A percentile compares a stretch with the other conserved stretches of the same genome.
These are phyloP conservation scores for Natator depressus DNA, from an alignment of 2,113 vertebrate genomes.

Conservation along the genomic window DNA sequence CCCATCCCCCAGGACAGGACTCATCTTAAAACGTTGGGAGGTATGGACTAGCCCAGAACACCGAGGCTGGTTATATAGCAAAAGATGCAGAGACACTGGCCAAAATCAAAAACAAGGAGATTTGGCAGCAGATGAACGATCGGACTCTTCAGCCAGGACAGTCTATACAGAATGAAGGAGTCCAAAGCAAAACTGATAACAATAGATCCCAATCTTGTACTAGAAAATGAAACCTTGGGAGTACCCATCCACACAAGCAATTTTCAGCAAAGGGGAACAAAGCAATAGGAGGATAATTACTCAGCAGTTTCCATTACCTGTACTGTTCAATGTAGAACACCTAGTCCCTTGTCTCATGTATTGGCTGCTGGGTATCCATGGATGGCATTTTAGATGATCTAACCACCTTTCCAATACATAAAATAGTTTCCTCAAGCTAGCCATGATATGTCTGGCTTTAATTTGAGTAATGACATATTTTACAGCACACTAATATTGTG, in stretches of 20 bases:
- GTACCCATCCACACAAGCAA: background rate
- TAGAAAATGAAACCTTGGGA: background rate
- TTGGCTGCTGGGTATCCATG: background rate
- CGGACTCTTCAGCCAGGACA: background rate
- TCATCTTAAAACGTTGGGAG: background rate
- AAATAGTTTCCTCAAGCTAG: background rate
- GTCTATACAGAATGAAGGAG: background rate
- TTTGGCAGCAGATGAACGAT: conserved; percentile 28
- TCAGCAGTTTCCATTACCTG: background rate
- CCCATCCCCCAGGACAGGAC: background rate
- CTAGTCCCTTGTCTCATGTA: background rate
- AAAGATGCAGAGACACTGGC: conserved; percentile 38
- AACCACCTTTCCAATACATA: background rate
- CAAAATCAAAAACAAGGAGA: conserved; percentile 15
- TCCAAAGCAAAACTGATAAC: background rate
- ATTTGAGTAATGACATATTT: background rate
- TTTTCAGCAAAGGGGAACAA: background rate
- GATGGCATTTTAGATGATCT: background rate
- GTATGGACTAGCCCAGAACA: background rate
- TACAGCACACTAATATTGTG: background rate
- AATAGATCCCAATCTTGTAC: background rate
- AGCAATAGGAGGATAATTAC: background rate
- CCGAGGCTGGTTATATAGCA: conserved; percentile 54
- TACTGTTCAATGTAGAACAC: background rate
- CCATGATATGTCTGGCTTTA: background rate